Base-by-base conservation (phyloP, 2,888 invertebrate species). In the Amphipoea lucens region DNA sequence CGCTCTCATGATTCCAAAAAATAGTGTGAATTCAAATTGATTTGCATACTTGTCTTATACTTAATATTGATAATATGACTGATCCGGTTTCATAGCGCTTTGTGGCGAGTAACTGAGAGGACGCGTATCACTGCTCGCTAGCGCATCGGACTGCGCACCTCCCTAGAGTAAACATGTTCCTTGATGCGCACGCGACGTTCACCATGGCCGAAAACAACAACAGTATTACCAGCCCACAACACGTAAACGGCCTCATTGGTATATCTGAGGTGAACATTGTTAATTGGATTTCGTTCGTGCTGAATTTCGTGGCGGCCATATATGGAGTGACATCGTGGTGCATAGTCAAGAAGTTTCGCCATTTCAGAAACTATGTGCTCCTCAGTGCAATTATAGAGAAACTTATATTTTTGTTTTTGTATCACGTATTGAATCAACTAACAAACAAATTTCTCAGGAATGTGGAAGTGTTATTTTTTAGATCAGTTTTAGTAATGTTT, bases 321-420 rank as follows among this genome's bases (percentile, higher is more conserved):
- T 69, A 69, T 20, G 69, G 69, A 29, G 20, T 51, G 20, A 48
- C 48, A 23, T 69, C 69, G 2, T 69, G 69, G 69, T 20, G 48
- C 12, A 0, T 69, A 20, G 7, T 69, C 7, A 48, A 51, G 14
- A 70, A 70, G 23, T 57, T 23, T 57, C 54, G 54, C 23, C 54
- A 57, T 7, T 9, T 57, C 23, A 20, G 23, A 23, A 57, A 57
- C 54, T 57, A 57, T 9, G 54, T 57, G 23, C 20, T 57, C 54
- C 20, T 69, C 20, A 69, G 51, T 70, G 69, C 36, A 51, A 70
- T 70, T 51, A 51, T 51, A 7, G 14, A 2, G 7, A 69, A 69
- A 69, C 0, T 14, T 20, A 23, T 23, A 14, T 48, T 1, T 48
- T 0, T 29, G 0, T 5, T 48, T 12, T 4, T 69, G 20, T n/a